Evolutionary conservation across 2,113 vertebrate genomes (phyloP).

Genomic region (Boleophthalmus pectinirostris): DNA sequence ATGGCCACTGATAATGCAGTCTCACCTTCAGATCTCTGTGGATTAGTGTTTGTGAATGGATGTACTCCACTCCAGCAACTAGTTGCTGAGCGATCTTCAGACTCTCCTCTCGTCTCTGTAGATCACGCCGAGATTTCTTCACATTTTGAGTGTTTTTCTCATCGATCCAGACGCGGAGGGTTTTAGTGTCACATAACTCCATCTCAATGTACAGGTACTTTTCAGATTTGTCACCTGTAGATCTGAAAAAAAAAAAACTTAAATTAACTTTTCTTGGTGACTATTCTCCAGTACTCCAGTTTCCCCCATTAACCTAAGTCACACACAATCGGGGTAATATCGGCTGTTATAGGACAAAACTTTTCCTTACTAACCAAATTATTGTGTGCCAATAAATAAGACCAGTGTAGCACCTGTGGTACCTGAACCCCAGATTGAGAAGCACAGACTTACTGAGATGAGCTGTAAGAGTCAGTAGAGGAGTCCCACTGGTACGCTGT

Average conservation of each 20-base stretch:
- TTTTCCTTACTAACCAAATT: not conserved
- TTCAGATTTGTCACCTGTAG: not conserved
- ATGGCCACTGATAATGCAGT: not conserved
- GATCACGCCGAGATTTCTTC: conserved; percentile 37
- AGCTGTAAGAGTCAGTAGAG: conserved; percentile 37
- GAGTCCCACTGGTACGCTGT: conserved; percentile 33
- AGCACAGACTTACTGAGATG: conserved; percentile 60
- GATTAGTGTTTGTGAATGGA: conserved; percentile 66
- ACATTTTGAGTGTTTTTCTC: conserved; percentile 50
- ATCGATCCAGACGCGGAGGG: conserved; percentile 69
- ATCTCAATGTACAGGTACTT: conserved; percentile 78
- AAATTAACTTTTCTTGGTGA: not conserved
- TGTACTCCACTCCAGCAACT: conserved; percentile 66
- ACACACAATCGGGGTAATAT: no score
- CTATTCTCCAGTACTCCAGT: no score
- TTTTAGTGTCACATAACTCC: conserved; percentile 73
- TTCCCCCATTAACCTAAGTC: no score
- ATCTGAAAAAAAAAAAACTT: conserved; percentile 42
- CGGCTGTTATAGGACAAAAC: not conserved
- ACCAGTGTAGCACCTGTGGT: not conserved
- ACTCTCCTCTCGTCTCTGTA: conserved; percentile 49
- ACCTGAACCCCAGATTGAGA: not conserved
- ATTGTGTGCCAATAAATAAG: not conserved
- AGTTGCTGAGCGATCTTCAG: conserved; percentile 55
- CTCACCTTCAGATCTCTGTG: conserved; percentile 80